A percentile compares a stretch with the other conserved stretches of the same genome.
These are phyloP conservation scores for Alexandromys fortis DNA, from an alignment of 2,113 vertebrate genomes.

Conservation along the genomic window DNA sequence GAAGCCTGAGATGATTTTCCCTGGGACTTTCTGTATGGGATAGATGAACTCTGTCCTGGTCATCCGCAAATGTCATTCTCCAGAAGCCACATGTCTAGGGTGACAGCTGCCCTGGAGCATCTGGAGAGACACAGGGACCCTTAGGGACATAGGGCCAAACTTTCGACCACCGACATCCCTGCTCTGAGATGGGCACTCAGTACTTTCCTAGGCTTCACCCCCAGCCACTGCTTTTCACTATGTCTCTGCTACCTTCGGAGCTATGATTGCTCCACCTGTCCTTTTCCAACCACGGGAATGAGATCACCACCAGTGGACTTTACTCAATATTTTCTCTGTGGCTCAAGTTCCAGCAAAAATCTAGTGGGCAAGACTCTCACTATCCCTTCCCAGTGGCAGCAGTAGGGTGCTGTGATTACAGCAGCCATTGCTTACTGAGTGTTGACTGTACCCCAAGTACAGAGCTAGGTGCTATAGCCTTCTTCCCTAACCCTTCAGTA, in stretches of 20 bases:
- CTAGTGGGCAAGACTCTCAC: not conserved
- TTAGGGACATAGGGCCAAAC: not conserved
- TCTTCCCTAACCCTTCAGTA: not conserved
- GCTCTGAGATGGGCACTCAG: no score
- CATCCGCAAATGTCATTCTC: not conserved
- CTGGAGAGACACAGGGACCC: not conserved
- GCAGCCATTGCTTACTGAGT: not conserved
- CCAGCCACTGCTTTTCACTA: not conserved
- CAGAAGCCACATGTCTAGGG: not conserved
- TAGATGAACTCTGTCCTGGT: not conserved
- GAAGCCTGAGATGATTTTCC: not conserved
- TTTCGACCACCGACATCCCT: not conserved
- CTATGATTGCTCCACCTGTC: not conserved
- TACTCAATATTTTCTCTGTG: conserved; percentile 7
- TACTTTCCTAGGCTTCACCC: not conserved
- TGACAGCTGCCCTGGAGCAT: not conserved
- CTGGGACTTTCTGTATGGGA: not conserved
- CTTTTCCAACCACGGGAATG: not conserved
- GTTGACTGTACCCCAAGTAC: not conserved
- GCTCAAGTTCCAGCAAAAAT: not conserved
- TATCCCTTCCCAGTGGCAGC: not conserved
- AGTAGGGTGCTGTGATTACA: not conserved
- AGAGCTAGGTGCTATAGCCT: not conserved
- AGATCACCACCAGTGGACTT: not conserved
- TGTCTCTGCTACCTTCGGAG: not conserved